Conservation (phyloP, 2,888 invertebrate species). For the Vanessa cardui region DNA sequence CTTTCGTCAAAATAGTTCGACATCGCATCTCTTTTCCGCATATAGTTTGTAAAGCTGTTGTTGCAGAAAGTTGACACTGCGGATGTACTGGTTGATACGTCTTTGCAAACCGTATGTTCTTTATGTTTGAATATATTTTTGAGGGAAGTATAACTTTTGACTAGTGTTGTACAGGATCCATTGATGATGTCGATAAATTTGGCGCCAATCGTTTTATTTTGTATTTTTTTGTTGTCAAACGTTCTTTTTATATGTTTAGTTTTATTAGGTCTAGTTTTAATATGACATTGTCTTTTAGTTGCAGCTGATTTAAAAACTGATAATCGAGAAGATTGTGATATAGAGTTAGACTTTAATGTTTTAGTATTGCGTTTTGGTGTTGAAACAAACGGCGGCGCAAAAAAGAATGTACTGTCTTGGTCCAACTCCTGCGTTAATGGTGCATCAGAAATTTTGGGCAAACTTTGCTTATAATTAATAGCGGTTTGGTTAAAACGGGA, state of each 20-base stretch:
- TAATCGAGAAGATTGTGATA: background rate
- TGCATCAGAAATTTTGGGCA: background rate
- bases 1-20: constrained; percentile 41
- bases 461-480: background rate
- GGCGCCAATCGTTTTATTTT: constrained; percentile 49
- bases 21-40: constrained; percentile 59
- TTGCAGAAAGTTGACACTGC: constrained; percentile 39
- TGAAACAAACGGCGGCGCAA: constrained; percentile 57
- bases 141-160: constrained; percentile 54
- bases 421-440: background rate
- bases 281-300: constrained; percentile 13
- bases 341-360: constrained; percentile 20
- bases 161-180: constrained; percentile 64
- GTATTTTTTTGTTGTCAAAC: constrained; percentile 19
- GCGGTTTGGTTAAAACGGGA: background rate
- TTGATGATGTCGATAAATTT: constrained; percentile 65
- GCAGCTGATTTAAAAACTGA: background rate
- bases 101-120: constrained; percentile 25
- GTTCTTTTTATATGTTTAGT: constrained; percentile 10
- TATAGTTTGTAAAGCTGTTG: constrained; percentile 68
- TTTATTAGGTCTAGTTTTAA: constrained; percentile 20
- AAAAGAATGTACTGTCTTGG: constrained; percentile 42
- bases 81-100: constrained; percentile 13
- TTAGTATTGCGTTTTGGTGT: constrained; percentile 53
- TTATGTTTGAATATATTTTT: constrained; percentile 61